These are phyloP conservation scores for Solenopsis fugax DNA, from an alignment of 1,140 invertebrate species.

Conservation along the genomic window DNA sequence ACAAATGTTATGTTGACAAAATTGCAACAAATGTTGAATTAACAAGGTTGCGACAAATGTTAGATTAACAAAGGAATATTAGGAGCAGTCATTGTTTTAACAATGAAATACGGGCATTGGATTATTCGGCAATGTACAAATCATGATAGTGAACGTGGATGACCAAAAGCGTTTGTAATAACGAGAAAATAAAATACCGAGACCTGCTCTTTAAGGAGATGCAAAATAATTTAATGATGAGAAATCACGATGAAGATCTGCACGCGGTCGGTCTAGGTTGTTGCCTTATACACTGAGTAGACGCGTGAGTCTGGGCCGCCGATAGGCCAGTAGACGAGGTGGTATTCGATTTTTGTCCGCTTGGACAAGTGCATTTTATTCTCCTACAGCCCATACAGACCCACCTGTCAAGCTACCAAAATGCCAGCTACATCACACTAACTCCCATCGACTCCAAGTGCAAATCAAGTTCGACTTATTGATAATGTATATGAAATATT, in stretches of 20 bases:
- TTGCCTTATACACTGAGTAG: slow-evolving; percentile 82
- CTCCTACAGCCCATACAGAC: slow-evolving; percentile 87
- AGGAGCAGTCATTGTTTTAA: slow-evolving; percentile 4
- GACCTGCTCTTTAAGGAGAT: slow-evolving; percentile 80
- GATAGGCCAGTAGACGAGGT: slow-evolving; percentile 75
- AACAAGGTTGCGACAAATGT: neutral
- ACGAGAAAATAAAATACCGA: slow-evolving; percentile 78
- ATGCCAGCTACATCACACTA: slow-evolving; percentile 82
- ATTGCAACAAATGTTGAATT: neutral
- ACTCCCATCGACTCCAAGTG: slow-evolving; percentile 60
- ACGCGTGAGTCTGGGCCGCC: slow-evolving; percentile 77
- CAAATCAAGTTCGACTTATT: slow-evolving; percentile 13
- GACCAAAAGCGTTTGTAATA: slow-evolving; percentile 39
- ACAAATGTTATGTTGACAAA: neutral
- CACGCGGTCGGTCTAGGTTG: slow-evolving; percentile 82
- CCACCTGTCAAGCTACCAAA: slow-evolving; percentile 87
- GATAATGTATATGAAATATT: slow-evolving; percentile 26
- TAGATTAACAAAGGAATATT: neutral
- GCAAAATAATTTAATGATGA: slow-evolving; percentile 75
- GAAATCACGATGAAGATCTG: slow-evolving; percentile 77
- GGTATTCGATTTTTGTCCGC: slow-evolving; percentile 80
- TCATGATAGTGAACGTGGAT: neutral
- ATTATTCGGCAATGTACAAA: neutral
- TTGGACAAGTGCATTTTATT: slow-evolving; percentile 86
- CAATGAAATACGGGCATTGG: neutral